Conservation (phyloP, 2,888 invertebrate species). For the Nowickia ferox region DNA sequence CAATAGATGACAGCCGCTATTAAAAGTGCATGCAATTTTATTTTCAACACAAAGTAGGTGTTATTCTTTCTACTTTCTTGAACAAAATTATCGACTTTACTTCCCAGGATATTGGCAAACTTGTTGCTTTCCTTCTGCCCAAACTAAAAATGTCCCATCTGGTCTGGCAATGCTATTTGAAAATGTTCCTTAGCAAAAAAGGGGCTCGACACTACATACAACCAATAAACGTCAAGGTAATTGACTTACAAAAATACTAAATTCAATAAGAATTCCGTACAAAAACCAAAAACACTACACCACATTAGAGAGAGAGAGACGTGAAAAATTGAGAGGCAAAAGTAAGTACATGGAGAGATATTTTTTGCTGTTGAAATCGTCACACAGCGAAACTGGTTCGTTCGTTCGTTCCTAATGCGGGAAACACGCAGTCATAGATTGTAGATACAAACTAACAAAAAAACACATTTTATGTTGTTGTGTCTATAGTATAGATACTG, state of each 20-base stretch:
- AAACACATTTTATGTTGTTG: conserved; percentile 24
- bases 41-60: too few relatives aligned
- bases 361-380: conserved; percentile 18
- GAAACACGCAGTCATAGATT: conserved; percentile 55
- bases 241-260: conserved; percentile 69
- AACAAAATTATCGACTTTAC: not conserved
- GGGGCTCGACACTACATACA: conserved; percentile 87
- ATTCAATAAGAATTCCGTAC: conserved; percentile 46
- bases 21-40: too few relatives aligned
- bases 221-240: conserved; percentile 85
- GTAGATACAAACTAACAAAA: conserved; percentile 47
- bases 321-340: conserved; percentile 4
- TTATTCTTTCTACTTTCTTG: not conserved
- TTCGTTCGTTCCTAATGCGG: conserved; percentile 46
- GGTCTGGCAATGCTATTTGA: conserved; percentile 76
- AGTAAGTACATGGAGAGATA: not conserved
- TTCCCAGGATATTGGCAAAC: not conserved
- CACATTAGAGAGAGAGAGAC: conserved; percentile 14
- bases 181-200: conserved; percentile 78
- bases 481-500: conserved; percentile 50
- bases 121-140: conserved; percentile 21
- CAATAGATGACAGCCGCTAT: too few relatives aligned
- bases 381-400: conserved; percentile 54
- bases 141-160: conserved; percentile 46
- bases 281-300: conserved; percentile 28